Percentiles rank a stretch among this genome's conserved stretches.
Evolutionary conservation across 2,888 invertebrate genomes (phyloP).

Genomic region (Tachina lurida): DNA sequence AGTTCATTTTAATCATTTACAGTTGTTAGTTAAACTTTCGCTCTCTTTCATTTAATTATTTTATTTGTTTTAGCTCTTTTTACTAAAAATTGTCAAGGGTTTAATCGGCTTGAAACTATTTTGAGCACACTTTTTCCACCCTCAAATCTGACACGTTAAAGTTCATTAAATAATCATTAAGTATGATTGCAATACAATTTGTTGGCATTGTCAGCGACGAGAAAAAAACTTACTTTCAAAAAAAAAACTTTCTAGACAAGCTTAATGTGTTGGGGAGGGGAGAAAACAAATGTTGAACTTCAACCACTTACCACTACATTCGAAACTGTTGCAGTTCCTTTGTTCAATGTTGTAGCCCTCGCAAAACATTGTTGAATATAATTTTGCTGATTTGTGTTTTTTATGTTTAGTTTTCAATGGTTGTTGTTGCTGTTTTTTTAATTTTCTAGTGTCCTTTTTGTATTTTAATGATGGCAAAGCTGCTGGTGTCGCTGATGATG

Average conservation of each 20-base stretch:
- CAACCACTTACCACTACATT: constrained; percentile 80
- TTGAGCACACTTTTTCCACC: background rate
- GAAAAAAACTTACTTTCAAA: background rate
- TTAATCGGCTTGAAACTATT: too few species aligned
- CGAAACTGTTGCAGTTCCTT: constrained; percentile 82
- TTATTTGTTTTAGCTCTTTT: too few species aligned
- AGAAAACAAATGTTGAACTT: background rate
- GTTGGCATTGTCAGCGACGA: background rate
- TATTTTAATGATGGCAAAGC: constrained; percentile 51
- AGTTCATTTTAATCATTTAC: too few species aligned
- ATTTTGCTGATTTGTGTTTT: constrained; percentile 78
- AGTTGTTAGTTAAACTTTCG: too few species aligned
- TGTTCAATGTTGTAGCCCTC: constrained; percentile 83
- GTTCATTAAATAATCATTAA: constrained; percentile 24
- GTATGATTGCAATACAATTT: constrained; percentile 11
- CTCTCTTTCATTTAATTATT: too few species aligned
- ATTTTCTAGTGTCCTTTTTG: constrained; percentile 33
- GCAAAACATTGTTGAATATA: constrained; percentile 81
- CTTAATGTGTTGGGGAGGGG: background rate
- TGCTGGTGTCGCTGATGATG: constrained; percentile 32
- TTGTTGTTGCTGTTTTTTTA: constrained; percentile 48
- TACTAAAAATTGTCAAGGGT: too few species aligned
- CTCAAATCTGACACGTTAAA: background rate
- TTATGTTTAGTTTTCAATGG: constrained; percentile 74
- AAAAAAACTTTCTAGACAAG: constrained; percentile 1